Evolutionary conservation across 30 jellyfish, hydroid and myxozoan species (phyloP).

Genomic region (Mastigias papua): DNA sequence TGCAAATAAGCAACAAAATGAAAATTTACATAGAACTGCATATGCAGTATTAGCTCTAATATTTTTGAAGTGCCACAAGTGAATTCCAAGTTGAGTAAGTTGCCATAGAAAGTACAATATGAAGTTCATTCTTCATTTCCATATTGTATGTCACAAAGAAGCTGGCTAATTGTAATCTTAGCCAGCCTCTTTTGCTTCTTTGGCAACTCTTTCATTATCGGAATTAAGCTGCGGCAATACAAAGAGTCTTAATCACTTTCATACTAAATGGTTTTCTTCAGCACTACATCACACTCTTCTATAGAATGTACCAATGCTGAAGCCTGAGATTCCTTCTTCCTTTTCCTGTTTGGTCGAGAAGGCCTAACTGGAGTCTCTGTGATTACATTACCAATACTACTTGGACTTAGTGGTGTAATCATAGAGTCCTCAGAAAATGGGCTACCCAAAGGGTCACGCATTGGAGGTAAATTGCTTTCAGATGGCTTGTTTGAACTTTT

Average conservation of each 20-base stretch:
- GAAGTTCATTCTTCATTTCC: slow-evolving; percentile 12
- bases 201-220: slow-evolving; percentile 21
- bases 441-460: slow-evolving; percentile 14
- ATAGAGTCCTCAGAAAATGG: slow-evolving; percentile 24
- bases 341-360: not conserved
- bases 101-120: not conserved
- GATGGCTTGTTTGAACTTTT: slow-evolving; percentile 55
- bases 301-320: slow-evolving; percentile 9
- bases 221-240: slow-evolving; percentile 19
- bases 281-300: slow-evolving; percentile 7
- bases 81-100: not conserved
- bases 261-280: not conserved
- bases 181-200: slow-evolving; percentile 12
- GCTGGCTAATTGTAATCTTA: slow-evolving; percentile 17
- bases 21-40: not conserved
- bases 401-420: slow-evolving; percentile 10
- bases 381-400: slow-evolving; percentile 5
- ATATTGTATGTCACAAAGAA: slow-evolving; percentile 12
- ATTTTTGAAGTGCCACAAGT: not conserved
- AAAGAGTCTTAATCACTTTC: slow-evolving; percentile 25
- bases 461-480: slow-evolving; percentile 24
- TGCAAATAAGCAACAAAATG: not conserved
- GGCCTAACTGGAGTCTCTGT: slow-evolving; percentile 6
- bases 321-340: slow-evolving; percentile 3
- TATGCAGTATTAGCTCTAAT: not conserved